These are phyloP conservation scores for Erpobdella octoculata DNA, from an alignment of 2,888 invertebrate species.

Conservation along the genomic window DNA sequence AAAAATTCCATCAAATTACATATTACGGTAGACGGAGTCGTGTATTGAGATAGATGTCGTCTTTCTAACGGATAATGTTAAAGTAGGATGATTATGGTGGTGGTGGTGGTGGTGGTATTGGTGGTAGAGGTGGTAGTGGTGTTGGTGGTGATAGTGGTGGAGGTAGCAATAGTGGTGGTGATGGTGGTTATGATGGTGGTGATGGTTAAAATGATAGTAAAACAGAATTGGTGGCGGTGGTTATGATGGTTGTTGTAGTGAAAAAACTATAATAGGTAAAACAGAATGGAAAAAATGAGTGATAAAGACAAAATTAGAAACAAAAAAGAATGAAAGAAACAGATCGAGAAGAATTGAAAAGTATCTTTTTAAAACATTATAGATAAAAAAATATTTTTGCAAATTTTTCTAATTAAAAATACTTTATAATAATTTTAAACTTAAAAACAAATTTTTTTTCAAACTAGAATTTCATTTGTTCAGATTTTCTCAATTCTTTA, in stretches of 20 bases:
- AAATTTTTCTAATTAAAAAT: neutral
- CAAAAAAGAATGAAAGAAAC: neutral
- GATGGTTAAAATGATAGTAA: neutral
- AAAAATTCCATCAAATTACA: too few relatives aligned
- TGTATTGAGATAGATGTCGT: too few relatives aligned
- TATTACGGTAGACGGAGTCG: too few relatives aligned
- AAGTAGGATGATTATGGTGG: neutral
- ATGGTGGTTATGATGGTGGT: neutral
- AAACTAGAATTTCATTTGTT: too few relatives aligned
- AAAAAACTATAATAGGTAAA: neutral
- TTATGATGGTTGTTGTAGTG: neutral
- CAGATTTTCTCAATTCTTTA: too few relatives aligned
- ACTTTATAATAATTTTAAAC: neutral
- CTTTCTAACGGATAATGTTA: too few relatives aligned
- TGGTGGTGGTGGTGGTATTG: conserved; percentile 1
- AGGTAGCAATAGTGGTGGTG: neutral
- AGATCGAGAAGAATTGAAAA: neutral
- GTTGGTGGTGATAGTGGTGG: neutral
- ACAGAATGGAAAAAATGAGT: neutral
- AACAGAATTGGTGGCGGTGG: neutral
- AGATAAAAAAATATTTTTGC: neutral
- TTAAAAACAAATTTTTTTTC: too few relatives aligned
- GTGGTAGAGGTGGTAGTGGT: conserved; percentile 9
- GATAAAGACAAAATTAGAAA: neutral
- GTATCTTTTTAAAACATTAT: neutral